Conservation (phyloP, 2,797 vertebrate genomes). For the Pantherophis alleghaniensis region DNA sequence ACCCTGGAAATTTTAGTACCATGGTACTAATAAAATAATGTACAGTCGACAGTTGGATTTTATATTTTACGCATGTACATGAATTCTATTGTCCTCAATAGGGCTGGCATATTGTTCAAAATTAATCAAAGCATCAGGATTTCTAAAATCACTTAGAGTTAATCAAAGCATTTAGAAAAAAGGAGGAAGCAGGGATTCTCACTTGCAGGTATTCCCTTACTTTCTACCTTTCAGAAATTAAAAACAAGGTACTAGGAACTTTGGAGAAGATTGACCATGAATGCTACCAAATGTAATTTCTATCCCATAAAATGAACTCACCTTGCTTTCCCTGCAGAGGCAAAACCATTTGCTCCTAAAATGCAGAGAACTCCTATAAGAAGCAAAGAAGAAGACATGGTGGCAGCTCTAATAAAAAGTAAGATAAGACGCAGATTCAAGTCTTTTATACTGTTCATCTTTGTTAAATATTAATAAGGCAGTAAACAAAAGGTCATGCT, state of each 20-base stretch:
- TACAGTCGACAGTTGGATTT: neutral
- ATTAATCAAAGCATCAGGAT: neutral
- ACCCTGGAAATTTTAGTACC: neutral
- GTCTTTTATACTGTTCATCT: slow-evolving; percentile 31
- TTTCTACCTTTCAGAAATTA: neutral
- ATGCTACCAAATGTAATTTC: neutral
- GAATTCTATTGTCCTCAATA: neutral
- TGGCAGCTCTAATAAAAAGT: neutral
- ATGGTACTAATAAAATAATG: neutral
- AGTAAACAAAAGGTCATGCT: slow-evolving; percentile 45
- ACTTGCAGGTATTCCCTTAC: neutral
- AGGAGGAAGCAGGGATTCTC: neutral
- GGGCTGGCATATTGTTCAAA: neutral
- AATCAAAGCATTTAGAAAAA: neutral
- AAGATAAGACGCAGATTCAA: rapidly evolving
- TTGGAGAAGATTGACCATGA: neutral
- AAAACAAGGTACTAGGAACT: neutral
- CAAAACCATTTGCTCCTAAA: slow-evolving; percentile 16
- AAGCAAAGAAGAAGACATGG: neutral
- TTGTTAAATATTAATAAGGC: slow-evolving; percentile 61
- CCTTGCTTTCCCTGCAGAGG: slow-evolving; percentile 40
- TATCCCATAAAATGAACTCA: slow-evolving; percentile 48
- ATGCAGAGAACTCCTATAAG: slow-evolving; percentile 43
- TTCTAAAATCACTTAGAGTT: neutral
- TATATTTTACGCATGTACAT: neutral